phyloP scores from a whole-genome alignment of 2,113 vertebrate species.

The Pteronura brasiliensis region DNA sequence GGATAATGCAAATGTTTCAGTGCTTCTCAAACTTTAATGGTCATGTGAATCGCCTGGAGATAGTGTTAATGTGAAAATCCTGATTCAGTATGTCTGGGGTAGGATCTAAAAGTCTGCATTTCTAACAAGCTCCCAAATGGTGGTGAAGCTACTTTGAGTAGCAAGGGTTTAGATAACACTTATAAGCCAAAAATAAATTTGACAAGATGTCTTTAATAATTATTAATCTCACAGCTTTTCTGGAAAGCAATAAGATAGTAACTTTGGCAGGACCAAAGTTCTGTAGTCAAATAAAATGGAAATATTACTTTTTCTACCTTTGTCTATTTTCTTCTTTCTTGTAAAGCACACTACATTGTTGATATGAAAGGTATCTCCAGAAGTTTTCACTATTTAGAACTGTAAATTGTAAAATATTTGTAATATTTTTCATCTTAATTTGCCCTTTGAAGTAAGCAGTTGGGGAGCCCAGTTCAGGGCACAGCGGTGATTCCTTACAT shows the following conservation, averaged over 20 bases:
- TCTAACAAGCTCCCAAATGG: neutral
- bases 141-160: neutral
- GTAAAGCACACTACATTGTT: neutral
- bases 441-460: neutral
- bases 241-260: neutral
- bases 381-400: neutral
- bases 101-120: neutral
- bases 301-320: neutral
- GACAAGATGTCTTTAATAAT: neutral
- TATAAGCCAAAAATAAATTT: neutral
- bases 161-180: neutral
- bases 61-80: neutral
- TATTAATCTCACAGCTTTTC: neutral
- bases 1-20: neutral
- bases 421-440: neutral
- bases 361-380: neutral
- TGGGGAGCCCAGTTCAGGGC: accelerated
- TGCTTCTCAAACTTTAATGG: neutral
- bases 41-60: neutral
- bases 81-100: neutral
- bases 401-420: neutral
- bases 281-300: neutral
- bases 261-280: neutral
- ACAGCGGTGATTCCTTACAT: neutral
- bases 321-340: neutral